Conservation (phyloP, 2,113 vertebrate species). For the Myodes glareolus region DNA sequence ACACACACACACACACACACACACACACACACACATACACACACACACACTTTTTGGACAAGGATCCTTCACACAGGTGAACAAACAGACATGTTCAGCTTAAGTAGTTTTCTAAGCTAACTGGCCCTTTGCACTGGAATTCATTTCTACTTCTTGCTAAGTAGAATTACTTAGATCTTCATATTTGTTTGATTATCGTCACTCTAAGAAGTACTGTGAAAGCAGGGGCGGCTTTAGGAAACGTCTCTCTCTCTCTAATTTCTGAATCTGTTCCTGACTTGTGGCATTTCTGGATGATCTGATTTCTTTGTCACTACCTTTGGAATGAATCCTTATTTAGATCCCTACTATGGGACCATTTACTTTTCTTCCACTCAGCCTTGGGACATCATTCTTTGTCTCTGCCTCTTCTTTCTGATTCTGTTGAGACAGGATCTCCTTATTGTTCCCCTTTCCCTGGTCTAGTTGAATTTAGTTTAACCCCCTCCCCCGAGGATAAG, state of each 20-base stretch:
- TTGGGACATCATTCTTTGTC: background rate
- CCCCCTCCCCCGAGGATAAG: background rate
- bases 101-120: background rate
- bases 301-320: background rate
- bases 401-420: background rate
- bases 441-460: background rate
- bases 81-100: background rate
- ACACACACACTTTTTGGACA: background rate
- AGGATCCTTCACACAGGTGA: background rate
- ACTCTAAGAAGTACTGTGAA: background rate
- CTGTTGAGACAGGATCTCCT: too few species aligned
- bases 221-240: background rate
- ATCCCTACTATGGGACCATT: background rate
- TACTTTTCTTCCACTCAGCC: background rate
- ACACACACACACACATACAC: background rate
- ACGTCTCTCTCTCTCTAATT: background rate
- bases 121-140: background rate
- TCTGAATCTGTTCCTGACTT: background rate
- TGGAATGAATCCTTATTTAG: background rate
- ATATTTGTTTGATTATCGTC: background rate
- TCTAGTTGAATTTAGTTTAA: background rate
- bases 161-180: background rate
- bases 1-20: background rate
- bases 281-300: background rate
- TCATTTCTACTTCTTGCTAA: background rate